Evolutionary conservation across 2,113 vertebrate genomes (phyloP).

Genomic region (Oostethus manadensis): DNA sequence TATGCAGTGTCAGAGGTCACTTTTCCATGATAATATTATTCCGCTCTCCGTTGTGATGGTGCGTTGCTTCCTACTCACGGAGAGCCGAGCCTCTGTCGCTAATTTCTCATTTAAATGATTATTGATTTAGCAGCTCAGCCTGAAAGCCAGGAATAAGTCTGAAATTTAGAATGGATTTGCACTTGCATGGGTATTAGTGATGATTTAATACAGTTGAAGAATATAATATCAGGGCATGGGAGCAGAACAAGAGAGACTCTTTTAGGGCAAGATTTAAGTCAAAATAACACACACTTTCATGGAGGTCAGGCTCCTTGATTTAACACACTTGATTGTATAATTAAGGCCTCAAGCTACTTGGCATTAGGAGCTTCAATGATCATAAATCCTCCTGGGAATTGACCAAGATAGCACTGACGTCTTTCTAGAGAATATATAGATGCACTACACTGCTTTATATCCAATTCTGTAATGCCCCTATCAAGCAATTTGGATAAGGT

Average conservation of each 20-base stretch:
- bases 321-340: constrained; percentile 55
- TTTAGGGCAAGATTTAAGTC: constrained; percentile 58
- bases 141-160: constrained; percentile 50
- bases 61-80: constrained; percentile 35
- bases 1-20: constrained; percentile 9
- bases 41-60: constrained; percentile 5
- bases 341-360: constrained; percentile 60
- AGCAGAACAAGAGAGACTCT: constrained; percentile 50
- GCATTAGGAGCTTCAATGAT: constrained; percentile 47
- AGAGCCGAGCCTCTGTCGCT: constrained; percentile 50
- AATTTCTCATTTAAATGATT: constrained; percentile 69
- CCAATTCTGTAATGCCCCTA: background rate
- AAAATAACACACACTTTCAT: constrained; percentile 56
- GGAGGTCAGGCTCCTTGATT: constrained; percentile 56
- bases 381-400: constrained; percentile 44
- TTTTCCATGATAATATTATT: constrained; percentile 4
- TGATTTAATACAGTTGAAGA: constrained; percentile 64
- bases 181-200: constrained; percentile 54
- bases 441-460: background rate
- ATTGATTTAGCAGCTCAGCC: constrained; percentile 59
- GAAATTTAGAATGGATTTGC: constrained; percentile 57
- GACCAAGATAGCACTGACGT: constrained; percentile 17
- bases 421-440: background rate
- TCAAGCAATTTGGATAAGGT: background rate
- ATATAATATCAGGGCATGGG: constrained; percentile 55